phyloP scores from a whole-genome alignment of 2,797 vertebrate species.

The Oceanodroma leucorhoa region DNA sequence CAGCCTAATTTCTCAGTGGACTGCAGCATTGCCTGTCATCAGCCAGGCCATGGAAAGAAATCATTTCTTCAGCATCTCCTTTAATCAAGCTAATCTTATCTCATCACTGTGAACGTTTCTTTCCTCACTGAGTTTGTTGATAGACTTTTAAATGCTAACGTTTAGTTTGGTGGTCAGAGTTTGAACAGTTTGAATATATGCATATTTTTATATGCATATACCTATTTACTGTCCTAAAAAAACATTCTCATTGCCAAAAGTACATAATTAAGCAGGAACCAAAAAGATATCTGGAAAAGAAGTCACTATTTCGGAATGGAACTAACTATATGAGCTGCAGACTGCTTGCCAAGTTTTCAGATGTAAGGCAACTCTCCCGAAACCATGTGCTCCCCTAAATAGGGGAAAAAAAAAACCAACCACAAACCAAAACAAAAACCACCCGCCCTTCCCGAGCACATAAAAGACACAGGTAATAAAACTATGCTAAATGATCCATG shows the following conservation, averaged over 20 bases:
- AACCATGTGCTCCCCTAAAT: neutral
- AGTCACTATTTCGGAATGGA: neutral
- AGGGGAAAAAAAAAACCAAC: neutral
- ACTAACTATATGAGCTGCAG: neutral
- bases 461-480: neutral
- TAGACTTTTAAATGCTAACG: neutral
- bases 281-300: neutral
- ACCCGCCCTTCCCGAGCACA: neutral
- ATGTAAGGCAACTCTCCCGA: neutral
- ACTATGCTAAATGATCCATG: neutral
- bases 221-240: neutral
- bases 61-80: neutral
- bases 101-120: neutral
- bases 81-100: neutral
- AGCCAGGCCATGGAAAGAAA: neutral
- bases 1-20: slow-evolving; percentile 41
- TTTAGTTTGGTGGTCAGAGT: neutral
- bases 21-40: neutral
- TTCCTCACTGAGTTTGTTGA: neutral
- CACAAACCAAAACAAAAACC: neutral
- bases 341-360: neutral
- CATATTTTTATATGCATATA: neutral
- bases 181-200: neutral
- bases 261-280: neutral
- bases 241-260: neutral